phyloP scores from a whole-genome alignment of 1,140 invertebrate genomes.

The Nebria ingens region DNA sequence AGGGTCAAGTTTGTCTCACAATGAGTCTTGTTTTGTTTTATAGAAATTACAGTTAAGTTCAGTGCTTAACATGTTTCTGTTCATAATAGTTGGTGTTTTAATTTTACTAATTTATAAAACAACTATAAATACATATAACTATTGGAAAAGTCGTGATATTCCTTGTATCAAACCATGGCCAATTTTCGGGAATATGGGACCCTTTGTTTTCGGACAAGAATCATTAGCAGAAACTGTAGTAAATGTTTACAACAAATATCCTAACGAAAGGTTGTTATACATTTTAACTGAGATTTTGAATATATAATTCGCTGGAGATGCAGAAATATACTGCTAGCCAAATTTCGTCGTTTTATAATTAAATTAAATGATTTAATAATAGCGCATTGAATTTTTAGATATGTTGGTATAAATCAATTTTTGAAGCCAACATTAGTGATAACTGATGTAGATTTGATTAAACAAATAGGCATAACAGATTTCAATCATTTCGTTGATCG shows the following conservation, averaged over 20 bases:
- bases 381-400: too few relatives aligned
- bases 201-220: not conserved
- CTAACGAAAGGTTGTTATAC: slow-evolving; percentile 17
- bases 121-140: not conserved
- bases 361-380: not conserved
- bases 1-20: too few relatives aligned
- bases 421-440: slow-evolving; percentile 23
- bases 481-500: too few relatives aligned
- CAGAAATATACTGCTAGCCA: not conserved
- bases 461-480: slow-evolving; percentile 30
- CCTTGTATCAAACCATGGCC: slow-evolving; percentile 13
- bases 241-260: slow-evolving; percentile 10
- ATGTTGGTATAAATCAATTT: slow-evolving; percentile 21
- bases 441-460: slow-evolving; percentile 29
- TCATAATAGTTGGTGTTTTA: not conserved
- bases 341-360: not conserved
- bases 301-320: too few relatives aligned
- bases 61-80: not conserved
- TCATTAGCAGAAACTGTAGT: not conserved
- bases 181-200: slow-evolving; percentile 18
- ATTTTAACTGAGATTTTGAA: too few relatives aligned
- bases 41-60: too few relatives aligned
- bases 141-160: slow-evolving; percentile 16
- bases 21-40: too few relatives aligned
- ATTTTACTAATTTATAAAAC: not conserved